phyloP scores from a whole-genome alignment of 1,140 invertebrate species.

The Lethocerus indicus region DNA sequence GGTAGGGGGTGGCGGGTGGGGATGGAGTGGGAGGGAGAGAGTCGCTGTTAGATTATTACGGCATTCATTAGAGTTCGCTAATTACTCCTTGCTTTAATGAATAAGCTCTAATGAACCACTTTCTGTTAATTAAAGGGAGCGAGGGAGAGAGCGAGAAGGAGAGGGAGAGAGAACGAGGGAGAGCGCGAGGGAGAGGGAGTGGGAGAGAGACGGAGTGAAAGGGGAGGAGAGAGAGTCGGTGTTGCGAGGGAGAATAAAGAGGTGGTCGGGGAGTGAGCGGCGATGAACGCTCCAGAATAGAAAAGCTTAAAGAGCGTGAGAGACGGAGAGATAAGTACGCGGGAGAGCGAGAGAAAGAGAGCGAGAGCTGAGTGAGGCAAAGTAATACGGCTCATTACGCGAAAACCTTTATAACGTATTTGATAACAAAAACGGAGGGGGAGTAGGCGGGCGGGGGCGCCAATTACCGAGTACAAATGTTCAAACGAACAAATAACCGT shows the following conservation, averaged over 20 bases:
- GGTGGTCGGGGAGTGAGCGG: conserved; percentile 7
- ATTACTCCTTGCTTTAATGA: conserved; percentile 73
- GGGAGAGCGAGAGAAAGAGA: too few relatives aligned
- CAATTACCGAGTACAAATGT: conserved; percentile 15
- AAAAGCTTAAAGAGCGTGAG: too few relatives aligned
- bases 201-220: background rate
- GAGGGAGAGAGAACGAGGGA: background rate
- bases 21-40: background rate
- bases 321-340: too few relatives aligned
- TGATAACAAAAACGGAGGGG: conserved; percentile 14
- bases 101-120: conserved; percentile 74
- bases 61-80: conserved; percentile 65
- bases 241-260: conserved; percentile 3
- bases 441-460: conserved; percentile 4
- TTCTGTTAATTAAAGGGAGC: conserved; percentile 62
- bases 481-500: conserved; percentile 15
- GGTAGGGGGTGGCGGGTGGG: conserved; percentile 4
- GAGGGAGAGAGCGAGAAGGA: conserved; percentile 2
- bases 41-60: conserved; percentile 16
- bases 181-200: background rate
- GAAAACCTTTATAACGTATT: conserved; percentile 14
- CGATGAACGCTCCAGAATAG: too few relatives aligned
- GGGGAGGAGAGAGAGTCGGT: background rate
- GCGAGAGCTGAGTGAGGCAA: too few relatives aligned
- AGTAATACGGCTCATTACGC: conserved; percentile 12